A percentile compares a stretch with the other conserved stretches of the same genome.
These are phyloP conservation scores for Cydia pomonella DNA, from an alignment of 1,140 invertebrate species.

Conservation along the genomic window DNA sequence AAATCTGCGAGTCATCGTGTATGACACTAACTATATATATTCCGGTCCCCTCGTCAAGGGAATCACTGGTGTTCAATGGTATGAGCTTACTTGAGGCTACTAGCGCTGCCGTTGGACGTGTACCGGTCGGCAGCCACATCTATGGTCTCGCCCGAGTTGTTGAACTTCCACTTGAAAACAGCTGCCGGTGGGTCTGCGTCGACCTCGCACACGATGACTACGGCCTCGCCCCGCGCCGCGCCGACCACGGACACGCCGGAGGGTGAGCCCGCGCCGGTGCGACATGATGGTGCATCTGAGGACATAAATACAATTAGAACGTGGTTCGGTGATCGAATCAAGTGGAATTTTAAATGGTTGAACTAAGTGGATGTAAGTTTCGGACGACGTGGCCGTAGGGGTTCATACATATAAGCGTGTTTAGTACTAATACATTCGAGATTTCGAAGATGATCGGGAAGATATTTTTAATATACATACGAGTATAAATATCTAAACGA, in stretches of 20 bases:
- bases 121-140: slow-evolving; percentile 88
- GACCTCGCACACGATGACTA: slow-evolving; percentile 92
- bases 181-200: slow-evolving; percentile 92
- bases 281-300: slow-evolving; percentile 91
- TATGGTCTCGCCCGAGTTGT: slow-evolving; percentile 92
- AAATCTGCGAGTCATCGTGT: no score
- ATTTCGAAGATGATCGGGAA: no score
- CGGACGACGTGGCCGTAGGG: no score
- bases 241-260: slow-evolving; percentile 87
- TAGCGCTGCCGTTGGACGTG: slow-evolving; percentile 85
- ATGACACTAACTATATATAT: no score
- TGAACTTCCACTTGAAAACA: slow-evolving; percentile 95
- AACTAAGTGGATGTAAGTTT: no score
- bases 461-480: no score
- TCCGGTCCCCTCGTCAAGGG: no score
- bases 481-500: no score
- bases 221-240: slow-evolving; percentile 89
- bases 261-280: slow-evolving; percentile 79
- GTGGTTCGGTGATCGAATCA: no score
- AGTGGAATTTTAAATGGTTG: no score
- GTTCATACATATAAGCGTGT: no score
- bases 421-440: no score
- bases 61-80: not conserved
- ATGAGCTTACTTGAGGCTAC: slow-evolving; percentile 81
- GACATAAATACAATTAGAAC: slow-evolving; percentile 26